These are phyloP conservation scores for Polia nebulosa DNA, from an alignment of 2,888 invertebrate species.

Conservation along the genomic window DNA sequence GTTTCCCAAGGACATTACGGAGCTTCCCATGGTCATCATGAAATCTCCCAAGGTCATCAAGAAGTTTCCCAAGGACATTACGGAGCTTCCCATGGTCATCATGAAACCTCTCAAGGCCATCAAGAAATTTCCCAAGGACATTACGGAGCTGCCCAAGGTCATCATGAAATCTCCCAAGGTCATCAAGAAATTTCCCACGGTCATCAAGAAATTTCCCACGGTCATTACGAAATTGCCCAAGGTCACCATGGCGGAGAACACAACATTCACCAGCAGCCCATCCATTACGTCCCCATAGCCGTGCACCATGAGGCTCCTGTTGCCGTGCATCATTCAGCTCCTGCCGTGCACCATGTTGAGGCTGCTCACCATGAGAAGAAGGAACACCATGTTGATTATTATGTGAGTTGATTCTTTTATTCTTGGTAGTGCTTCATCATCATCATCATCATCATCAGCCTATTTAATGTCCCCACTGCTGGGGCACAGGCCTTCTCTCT, in stretches of 20 bases:
- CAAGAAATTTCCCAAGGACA: slow-evolving; percentile 19
- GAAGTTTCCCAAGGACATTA: slow-evolving; percentile 21
- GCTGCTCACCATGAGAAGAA: slow-evolving; percentile 46
- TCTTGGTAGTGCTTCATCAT: neutral
- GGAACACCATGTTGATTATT: slow-evolving; percentile 71
- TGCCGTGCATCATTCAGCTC: slow-evolving; percentile 52
- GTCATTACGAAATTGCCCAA: slow-evolving; percentile 31
- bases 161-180: slow-evolving; percentile 20
- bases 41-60: slow-evolving; percentile 15
- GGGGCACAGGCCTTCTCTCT: too few species aligned
- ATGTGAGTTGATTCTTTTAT: slow-evolving; percentile 69
- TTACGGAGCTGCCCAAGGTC: slow-evolving; percentile 21
- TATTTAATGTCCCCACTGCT: too few species aligned
- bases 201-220: slow-evolving; percentile 21
- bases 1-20: slow-evolving; percentile 10
- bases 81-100: slow-evolving; percentile 12
- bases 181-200: slow-evolving; percentile 18
- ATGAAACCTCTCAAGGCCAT: slow-evolving; percentile 8
- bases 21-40: too few species aligned
- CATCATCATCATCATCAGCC: too few species aligned
- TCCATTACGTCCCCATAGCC: slow-evolving; percentile 54
- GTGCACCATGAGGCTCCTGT: slow-evolving; percentile 56
- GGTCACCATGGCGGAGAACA: slow-evolving; percentile 56
- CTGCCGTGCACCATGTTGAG: slow-evolving; percentile 29
- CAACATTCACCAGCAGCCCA: slow-evolving; percentile 55